Evolutionary conservation across 2,888 invertebrate species (phyloP).

Genomic region (Macrosiphum euphorbiae): DNA sequence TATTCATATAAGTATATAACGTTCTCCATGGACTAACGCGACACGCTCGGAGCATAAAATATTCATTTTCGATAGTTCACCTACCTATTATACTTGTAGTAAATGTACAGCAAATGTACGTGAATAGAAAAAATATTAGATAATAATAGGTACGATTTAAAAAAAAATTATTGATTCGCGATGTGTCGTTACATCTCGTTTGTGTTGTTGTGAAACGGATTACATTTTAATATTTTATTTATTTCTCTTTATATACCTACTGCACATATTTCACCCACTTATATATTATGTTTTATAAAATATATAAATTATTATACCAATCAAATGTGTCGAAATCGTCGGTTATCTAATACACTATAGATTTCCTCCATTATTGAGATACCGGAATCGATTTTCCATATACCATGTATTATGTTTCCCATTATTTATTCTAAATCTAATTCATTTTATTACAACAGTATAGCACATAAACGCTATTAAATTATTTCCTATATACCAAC

Average conservation of each 20-base stretch:
- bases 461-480: background rate
- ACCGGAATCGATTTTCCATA: slow-evolving; percentile 47
- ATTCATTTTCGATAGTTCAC: slow-evolving; percentile 36
- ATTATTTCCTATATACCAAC: background rate
- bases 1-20: background rate
- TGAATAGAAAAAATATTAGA: slow-evolving; percentile 54
- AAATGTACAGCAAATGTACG: slow-evolving; percentile 6
- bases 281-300: background rate
- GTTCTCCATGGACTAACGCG: slow-evolving; percentile 20
- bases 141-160: slow-evolving; percentile 31
- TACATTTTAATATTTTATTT: slow-evolving; percentile 10
- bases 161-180: slow-evolving; percentile 62
- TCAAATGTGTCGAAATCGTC: slow-evolving; percentile 28
- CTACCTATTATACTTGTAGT: background rate
- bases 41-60: slow-evolving; percentile 52
- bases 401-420: background rate
- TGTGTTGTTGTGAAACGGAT: slow-evolving; percentile 52
- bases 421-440: background rate
- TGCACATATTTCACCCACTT: background rate
- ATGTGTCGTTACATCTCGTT: slow-evolving; percentile 52
- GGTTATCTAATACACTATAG: slow-evolving; percentile 45
- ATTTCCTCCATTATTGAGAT: slow-evolving; percentile 24
- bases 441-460: slow-evolving; percentile 5
- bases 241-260: slow-evolving; percentile 20
- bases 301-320: background rate